These are phyloP conservation scores for Crotalus horridus DNA, from an alignment of 2,113 vertebrate species.

Conservation along the genomic window DNA sequence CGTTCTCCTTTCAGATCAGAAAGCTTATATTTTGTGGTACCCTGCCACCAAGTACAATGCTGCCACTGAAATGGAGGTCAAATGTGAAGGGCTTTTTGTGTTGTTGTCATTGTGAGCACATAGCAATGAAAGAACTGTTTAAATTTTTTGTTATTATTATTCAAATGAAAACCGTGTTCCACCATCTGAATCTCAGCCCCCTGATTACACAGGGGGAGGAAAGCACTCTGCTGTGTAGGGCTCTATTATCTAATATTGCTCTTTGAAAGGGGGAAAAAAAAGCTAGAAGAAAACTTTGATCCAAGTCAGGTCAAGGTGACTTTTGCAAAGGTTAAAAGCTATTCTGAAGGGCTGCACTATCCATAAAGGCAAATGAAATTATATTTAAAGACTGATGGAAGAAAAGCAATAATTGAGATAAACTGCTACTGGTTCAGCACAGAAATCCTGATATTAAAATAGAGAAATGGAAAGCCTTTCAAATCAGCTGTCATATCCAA, in stretches of 20 bases:
- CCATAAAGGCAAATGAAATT: slow-evolving; percentile 82
- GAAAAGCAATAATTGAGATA: slow-evolving; percentile 79
- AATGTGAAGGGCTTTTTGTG: slow-evolving; percentile 68
- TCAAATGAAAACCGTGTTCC: slow-evolving; percentile 59
- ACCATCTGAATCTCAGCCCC: slow-evolving; percentile 39
- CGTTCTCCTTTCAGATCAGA: slow-evolving; percentile 62
- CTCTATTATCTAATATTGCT: slow-evolving; percentile 71
- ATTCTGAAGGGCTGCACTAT: slow-evolving; percentile 78
- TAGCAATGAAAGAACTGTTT: slow-evolving; percentile 59
- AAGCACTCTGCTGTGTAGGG: slow-evolving; percentile 61
- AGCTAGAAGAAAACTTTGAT: slow-evolving; percentile 68
- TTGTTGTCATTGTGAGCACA: slow-evolving; percentile 47
- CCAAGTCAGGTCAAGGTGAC: slow-evolving; percentile 76
- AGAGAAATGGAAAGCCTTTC: slow-evolving; percentile 68
- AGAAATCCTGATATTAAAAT: slow-evolving; percentile 64
- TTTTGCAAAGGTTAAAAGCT: slow-evolving; percentile 85
- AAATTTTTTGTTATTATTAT: slow-evolving; percentile 55
- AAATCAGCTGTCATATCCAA: slow-evolving; percentile 65
- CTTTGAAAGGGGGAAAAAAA: slow-evolving; percentile 41
- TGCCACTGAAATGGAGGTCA: slow-evolving; percentile 71
- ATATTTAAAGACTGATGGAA: slow-evolving; percentile 76
- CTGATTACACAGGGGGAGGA: slow-evolving; percentile 20
- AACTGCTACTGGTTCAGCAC: slow-evolving; percentile 66
- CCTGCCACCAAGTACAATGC: slow-evolving; percentile 58
- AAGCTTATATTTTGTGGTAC: slow-evolving; percentile 63